Evolutionary conservation across 1,140 invertebrate genomes (phyloP).

Genomic region (Phymorhynchus buccinoides): DNA sequence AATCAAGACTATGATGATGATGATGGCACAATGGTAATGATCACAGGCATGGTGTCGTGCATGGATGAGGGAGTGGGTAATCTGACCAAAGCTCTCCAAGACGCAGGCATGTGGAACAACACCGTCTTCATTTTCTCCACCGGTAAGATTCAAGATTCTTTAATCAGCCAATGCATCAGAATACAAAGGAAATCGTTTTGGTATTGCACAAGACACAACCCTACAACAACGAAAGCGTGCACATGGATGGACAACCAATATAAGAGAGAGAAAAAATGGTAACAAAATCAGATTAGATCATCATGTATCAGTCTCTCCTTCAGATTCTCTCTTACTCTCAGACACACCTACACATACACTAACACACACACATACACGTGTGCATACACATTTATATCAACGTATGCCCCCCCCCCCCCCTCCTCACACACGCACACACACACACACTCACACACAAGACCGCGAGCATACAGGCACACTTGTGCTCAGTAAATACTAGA

Average conservation of each 20-base stretch:
- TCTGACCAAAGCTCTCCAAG: conserved; percentile 72
- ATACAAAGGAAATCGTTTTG: no score
- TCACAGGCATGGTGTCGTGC: conserved; percentile 76
- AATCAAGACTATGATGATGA: no score
- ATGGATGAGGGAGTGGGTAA: conserved; percentile 75
- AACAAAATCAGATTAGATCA: no score
- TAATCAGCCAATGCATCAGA: background rate
- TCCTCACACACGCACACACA: background rate
- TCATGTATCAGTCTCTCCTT: no score
- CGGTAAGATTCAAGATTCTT: no score
- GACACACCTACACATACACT: background rate
- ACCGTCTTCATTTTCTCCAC: conserved; percentile 69
- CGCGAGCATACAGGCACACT: background rate
- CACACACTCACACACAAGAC: background rate
- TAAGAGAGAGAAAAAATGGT: no score
- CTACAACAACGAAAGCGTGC: no score
- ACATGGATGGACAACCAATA: no score
- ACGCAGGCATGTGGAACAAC: conserved; percentile 73
- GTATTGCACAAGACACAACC: no score
- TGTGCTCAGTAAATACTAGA: no score
- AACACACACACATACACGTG: background rate
- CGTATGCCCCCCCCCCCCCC: background rate
- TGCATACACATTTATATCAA: background rate
- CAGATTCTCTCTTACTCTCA: no score
- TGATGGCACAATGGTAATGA: no score